These are phyloP conservation scores for Clusia tigrina DNA, from an alignment of 2,888 invertebrate genomes.

Conservation along the genomic window DNA sequence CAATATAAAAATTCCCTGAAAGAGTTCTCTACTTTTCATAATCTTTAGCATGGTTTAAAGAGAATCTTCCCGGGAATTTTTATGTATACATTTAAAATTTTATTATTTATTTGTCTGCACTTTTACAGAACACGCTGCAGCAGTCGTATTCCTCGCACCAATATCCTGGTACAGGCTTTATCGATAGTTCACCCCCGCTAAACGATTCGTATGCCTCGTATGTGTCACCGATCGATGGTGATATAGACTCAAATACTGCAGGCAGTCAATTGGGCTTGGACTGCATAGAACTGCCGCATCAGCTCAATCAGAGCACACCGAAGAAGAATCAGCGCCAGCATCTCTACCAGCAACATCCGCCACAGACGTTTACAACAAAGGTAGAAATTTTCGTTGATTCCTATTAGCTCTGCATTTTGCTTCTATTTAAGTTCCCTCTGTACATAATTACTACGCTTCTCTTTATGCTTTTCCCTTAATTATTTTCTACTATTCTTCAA, in stretches of 20 bases:
- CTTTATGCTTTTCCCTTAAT: too few species aligned
- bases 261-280: slow-evolving; percentile 33
- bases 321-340: slow-evolving; percentile 43
- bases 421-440: too few species aligned
- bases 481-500: too few species aligned
- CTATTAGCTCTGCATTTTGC: slow-evolving; percentile 40
- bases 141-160: neutral
- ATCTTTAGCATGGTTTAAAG: neutral
- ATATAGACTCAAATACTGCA: slow-evolving; percentile 34
- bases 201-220: slow-evolving; percentile 51
- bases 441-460: too few species aligned
- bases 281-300: slow-evolving; percentile 40
- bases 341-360: slow-evolving; percentile 16
- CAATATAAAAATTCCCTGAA: neutral
- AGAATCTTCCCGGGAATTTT: too few species aligned
- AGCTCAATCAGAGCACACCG: slow-evolving; percentile 58
- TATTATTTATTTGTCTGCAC: neutral
- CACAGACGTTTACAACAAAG: slow-evolving; percentile 56
- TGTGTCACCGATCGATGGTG: slow-evolving; percentile 46
- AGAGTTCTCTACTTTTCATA: neutral
- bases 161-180: too few species aligned
- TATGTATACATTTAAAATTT: neutral
- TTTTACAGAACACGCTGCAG: neutral
- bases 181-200: neutral
- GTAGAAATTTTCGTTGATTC: slow-evolving; percentile 62